Conservation (phyloP, 2,797 vertebrate genomes). For the Allobates femoralis region DNA sequence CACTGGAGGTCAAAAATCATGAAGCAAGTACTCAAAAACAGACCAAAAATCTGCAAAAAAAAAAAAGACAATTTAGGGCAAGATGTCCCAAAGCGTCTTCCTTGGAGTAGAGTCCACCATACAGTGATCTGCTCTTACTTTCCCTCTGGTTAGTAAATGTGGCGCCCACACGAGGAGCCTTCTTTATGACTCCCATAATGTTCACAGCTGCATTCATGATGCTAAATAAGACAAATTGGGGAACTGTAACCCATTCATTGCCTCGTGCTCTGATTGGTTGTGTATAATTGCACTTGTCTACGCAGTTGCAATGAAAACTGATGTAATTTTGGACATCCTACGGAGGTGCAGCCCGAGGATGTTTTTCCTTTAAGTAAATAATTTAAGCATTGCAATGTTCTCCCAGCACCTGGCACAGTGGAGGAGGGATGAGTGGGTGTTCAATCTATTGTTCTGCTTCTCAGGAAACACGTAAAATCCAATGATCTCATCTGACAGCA, state of each 20-base stretch:
- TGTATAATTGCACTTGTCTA: neutral
- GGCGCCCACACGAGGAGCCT: no score
- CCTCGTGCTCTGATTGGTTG: neutral
- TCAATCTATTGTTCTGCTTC: slow-evolving; percentile 37
- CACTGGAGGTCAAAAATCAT: no score
- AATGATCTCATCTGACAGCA: slow-evolving; percentile 32
- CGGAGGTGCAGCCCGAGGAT: neutral
- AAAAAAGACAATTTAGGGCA: no score
- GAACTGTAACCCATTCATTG: neutral
- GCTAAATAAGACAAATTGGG: no score
- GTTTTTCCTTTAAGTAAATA: neutral
- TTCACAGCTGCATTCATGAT: no score
- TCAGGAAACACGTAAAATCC: slow-evolving; percentile 22
- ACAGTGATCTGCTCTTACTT: no score
- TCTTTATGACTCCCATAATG: no score
- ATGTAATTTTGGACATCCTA: neutral
- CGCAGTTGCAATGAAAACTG: neutral
- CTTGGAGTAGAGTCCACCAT: no score
- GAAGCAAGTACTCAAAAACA: no score
- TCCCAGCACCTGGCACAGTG: slow-evolving; percentile 24
- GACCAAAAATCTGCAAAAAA: no score
- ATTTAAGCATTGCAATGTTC: neutral
- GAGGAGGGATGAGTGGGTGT: slow-evolving; percentile 47
- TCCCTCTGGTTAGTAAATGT: no score
- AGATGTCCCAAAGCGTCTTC: no score